phyloP scores from a whole-genome alignment of 2,113 vertebrate genomes.

The Boulengeromyrus knoepffleri region DNA sequence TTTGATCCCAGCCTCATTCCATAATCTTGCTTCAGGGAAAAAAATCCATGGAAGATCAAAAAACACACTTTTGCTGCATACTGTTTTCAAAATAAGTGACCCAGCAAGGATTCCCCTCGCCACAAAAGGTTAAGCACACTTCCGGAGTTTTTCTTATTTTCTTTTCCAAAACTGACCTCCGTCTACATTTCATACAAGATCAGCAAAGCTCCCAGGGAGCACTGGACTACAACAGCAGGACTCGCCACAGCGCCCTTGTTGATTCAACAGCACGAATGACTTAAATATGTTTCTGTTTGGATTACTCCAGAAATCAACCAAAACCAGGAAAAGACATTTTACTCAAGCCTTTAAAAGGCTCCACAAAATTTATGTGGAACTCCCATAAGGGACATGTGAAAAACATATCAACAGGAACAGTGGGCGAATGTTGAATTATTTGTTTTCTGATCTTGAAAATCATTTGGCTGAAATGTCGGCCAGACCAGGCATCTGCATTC shows the following conservation, averaged over 20 bases:
- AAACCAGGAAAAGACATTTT: not conserved
- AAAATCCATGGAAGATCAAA: not conserved
- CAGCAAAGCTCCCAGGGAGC: not conserved
- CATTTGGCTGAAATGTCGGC: not conserved
- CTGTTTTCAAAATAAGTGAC: slow-evolving; percentile 15
- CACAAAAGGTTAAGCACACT: not conserved
- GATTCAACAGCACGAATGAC: not conserved
- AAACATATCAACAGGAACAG: not conserved
- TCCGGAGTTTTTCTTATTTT: slow-evolving; percentile 22
- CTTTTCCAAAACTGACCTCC: slow-evolving; percentile 17
- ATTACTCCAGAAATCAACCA: not conserved
- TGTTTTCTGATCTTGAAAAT: not conserved
- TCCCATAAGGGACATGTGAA: slow-evolving; percentile 4
- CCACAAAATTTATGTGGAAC: not conserved
- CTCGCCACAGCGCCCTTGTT: not conserved
- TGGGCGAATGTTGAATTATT: not conserved
- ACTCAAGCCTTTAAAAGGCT: not conserved
- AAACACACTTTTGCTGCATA: slow-evolving; percentile 6
- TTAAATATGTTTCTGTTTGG: not conserved
- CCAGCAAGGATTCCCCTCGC: slow-evolving; percentile 12
- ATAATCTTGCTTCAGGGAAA: not conserved
- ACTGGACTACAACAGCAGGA: not conserved
- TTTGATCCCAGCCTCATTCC: not conserved
- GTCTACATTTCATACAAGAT: not conserved
- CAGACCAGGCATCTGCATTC: not conserved